phyloP scores from a whole-genome alignment of 2,113 vertebrate species.

The Mixornis gularis region DNA sequence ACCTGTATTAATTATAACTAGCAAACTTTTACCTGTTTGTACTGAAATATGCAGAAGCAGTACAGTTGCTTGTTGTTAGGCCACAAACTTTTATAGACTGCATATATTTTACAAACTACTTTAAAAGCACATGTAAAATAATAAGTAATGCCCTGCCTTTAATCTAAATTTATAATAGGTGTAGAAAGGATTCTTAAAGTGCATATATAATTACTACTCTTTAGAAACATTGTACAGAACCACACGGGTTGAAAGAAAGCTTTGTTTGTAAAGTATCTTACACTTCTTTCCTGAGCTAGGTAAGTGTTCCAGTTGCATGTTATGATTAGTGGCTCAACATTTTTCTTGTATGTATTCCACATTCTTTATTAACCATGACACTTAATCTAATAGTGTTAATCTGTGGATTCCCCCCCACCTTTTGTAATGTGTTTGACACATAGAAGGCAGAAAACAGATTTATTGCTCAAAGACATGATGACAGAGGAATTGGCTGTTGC shows the following conservation, averaged over 20 bases:
- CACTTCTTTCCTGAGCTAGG: neutral
- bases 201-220: neutral
- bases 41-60: neutral
- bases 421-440: neutral
- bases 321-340: neutral
- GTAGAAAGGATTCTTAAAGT: conserved; percentile 1
- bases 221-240: neutral
- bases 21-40: neutral
- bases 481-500: neutral
- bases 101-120: conserved; percentile 25
- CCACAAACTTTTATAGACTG: conserved; percentile 24
- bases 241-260: neutral
- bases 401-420: neutral
- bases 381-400: neutral
- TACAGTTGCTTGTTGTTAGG: conserved; percentile 16
- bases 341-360: neutral
- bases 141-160: conserved; percentile 3
- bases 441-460: neutral
- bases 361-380: neutral
- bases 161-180: conserved; percentile 6
- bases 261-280: neutral
- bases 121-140: conserved; percentile 17
- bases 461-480: neutral
- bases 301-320: neutral
- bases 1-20: neutral